A percentile compares a stretch with the other conserved stretches of the same genome.
Conservation (phyloP, 2,888 invertebrate genomes). For the Cheilosia pagana region DNA sequence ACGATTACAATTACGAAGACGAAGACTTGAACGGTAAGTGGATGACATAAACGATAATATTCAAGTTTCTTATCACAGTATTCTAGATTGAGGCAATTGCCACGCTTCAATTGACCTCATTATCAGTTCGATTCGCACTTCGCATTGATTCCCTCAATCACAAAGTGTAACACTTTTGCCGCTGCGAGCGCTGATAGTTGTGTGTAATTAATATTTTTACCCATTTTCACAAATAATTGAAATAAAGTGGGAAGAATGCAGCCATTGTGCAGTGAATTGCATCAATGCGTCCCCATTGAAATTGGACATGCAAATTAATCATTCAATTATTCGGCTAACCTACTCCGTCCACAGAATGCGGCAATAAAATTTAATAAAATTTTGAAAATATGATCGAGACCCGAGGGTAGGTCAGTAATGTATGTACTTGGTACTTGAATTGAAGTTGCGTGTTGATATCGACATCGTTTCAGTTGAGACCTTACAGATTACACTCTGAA, state of each 20-base stretch:
- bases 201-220: slow-evolving; percentile 39
- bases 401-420: slow-evolving; percentile 64
- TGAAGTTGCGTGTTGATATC: slow-evolving; percentile 8
- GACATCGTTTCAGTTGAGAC: slow-evolving; percentile 20
- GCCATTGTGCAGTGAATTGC: slow-evolving; percentile 15
- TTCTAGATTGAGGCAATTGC: slow-evolving; percentile 8
- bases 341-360: slow-evolving; percentile 32
- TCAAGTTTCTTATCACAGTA: slow-evolving; percentile 32
- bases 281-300: slow-evolving; percentile 48
- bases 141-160: slow-evolving; percentile 28
- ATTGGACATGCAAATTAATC: slow-evolving; percentile 62
- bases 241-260: slow-evolving; percentile 57
- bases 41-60: slow-evolving; percentile 22
- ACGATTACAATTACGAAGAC: slow-evolving; percentile 77
- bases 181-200: slow-evolving; percentile 19
- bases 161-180: slow-evolving; percentile 41
- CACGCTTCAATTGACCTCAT: slow-evolving; percentile 53
- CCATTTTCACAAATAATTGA: slow-evolving; percentile 42
- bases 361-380: slow-evolving; percentile 40
- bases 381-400: slow-evolving; percentile 24
- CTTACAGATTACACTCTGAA: slow-evolving; percentile 58
- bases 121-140: slow-evolving; percentile 43
- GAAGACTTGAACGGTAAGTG: slow-evolving; percentile 73
- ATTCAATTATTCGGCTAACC: slow-evolving; percentile 61
- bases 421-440: background rate